Evolutionary conservation across 2,888 invertebrate species (phyloP), one percentile per base, ranked within the genome.

Genomic region (Agrotis clavis): DNA sequence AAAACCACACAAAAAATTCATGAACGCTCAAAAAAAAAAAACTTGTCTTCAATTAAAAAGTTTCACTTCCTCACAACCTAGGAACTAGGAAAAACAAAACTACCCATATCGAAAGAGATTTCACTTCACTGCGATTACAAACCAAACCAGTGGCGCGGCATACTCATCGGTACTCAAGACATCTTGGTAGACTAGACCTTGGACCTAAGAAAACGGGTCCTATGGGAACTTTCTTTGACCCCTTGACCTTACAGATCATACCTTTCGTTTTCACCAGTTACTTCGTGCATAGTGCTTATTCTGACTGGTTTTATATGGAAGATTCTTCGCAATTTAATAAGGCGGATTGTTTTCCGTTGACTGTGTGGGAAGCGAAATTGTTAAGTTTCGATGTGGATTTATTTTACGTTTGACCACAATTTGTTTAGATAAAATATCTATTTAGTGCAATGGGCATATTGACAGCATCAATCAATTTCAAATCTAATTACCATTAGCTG

Each of bases 211-310:
- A 41, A 41, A 85, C 72, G 16, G 81, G 86, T 83, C 76, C 79
- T 67, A 35, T 53, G 71, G 81, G 79, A 74, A 77, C 86, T 87
- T 86, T 86, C 87, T 77, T 82, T 61, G 85, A 85, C 86, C 87
- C 72, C 3, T 41, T 66, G 83, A 82, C 84, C 84, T 67, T 16
- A 66, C 50, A 14, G 63, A 25, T 77, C 62, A 78, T 76, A 68
- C 68, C 88, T 88, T 87, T 87, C 88, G 64, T 81, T 88, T 88
- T 88, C 88, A 81, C 79, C 51, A 56, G 18, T 21, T 11, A n/a
- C 51, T 35, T 79, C 67, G 62, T 65, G 79, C 50, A 65, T 71
- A 60, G 51, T 69, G 51, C 71, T 82, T 50, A 41, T 41, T 41
- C 67, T 54, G 30, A 25, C 56, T 65, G 35, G 54, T 77, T 77